Evolutionary conservation across 2,797 vertebrate genomes (phyloP).

Genomic region (Rhincodon typus): DNA sequence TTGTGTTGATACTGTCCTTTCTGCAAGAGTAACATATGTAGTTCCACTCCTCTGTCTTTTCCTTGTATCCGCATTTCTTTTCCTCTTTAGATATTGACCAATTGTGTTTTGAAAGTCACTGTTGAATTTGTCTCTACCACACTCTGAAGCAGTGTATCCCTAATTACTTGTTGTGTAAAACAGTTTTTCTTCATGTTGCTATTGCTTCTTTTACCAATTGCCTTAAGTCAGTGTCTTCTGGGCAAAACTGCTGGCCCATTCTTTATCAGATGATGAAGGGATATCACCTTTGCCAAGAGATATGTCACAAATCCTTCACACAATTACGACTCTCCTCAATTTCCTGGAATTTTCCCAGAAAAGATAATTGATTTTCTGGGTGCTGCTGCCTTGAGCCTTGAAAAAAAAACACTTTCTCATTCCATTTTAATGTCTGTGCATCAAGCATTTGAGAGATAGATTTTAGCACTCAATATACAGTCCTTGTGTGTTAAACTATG

Average conservation of each 20-base stretch:
- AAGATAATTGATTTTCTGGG: too few relatives aligned
- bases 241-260: background rate
- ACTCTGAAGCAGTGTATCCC: background rate
- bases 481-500: background rate
- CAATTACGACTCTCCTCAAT: too few relatives aligned
- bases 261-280: background rate
- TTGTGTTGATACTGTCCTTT: background rate
- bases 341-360: too few relatives aligned
- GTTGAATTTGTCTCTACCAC: background rate
- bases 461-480: too few relatives aligned
- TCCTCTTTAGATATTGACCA: background rate
- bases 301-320: too few relatives aligned
- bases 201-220: background rate
- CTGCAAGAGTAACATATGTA: background rate
- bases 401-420: too few relatives aligned
- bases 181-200: background rate
- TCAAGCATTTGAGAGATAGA: background rate
- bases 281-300: background rate
- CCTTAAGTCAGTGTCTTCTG: background rate
- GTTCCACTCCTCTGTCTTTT: background rate
- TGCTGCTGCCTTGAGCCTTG: too few relatives aligned
- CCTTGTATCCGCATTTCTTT: background rate
- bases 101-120: background rate
- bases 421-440: background rate
- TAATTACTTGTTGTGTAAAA: background rate